phyloP scores from a whole-genome alignment of 2,113 vertebrate species.

The Platichthys stellatus region DNA sequence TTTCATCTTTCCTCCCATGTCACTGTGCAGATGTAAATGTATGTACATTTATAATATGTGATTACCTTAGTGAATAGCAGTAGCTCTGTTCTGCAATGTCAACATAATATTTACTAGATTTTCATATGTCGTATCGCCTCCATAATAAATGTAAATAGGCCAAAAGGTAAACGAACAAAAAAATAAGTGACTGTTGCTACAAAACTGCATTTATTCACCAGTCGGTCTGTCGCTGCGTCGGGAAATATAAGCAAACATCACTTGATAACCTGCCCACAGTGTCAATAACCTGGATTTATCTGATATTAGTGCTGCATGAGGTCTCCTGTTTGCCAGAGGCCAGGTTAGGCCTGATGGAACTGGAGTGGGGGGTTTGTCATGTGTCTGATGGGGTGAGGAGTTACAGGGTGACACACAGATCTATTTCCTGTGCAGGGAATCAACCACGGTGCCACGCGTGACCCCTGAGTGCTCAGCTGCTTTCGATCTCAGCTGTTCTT shows the following conservation, averaged over 20 bases:
- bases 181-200: not conserved
- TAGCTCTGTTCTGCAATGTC: not conserved
- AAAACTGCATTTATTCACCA: not conserved
- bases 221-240: slow-evolving; percentile 11
- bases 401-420: slow-evolving; percentile 30
- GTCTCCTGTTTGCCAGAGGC: slow-evolving; percentile 44
- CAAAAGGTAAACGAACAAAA: not conserved
- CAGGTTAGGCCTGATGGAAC: slow-evolving; percentile 40
- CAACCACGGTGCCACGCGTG: not conserved
- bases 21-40: not conserved
- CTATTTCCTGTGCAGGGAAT: slow-evolving; percentile 32
- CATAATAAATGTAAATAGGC: not conserved
- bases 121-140: not conserved
- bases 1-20: no score
- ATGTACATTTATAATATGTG: not conserved
- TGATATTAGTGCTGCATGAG: slow-evolving; percentile 45
- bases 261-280: slow-evolving; percentile 39
- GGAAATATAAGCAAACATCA: slow-evolving; percentile 33
- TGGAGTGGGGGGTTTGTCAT: slow-evolving; percentile 25
- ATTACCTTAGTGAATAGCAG: not conserved
- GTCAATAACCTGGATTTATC: slow-evolving; percentile 44
- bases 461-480: slow-evolving; percentile 4
- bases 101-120: not conserved
- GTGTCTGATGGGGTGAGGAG: slow-evolving; percentile 11
- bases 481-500: not conserved